Evolutionary conservation across 2,888 invertebrate species (phyloP).

Genomic region (Cheilosia grossa): DNA sequence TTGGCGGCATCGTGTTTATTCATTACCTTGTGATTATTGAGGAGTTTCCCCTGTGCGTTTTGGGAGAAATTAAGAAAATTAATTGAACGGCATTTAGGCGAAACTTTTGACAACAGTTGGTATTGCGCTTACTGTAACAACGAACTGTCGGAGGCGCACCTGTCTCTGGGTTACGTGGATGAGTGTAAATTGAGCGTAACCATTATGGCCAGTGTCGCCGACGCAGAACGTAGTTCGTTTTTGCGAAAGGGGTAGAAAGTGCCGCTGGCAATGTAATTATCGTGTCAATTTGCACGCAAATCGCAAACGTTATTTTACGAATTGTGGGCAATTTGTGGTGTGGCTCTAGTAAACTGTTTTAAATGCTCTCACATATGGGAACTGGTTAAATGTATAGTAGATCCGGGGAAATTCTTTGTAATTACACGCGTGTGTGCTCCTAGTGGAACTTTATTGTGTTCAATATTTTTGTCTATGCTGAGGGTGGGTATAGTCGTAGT

Average conservation of each 20-base stretch:
- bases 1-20: constrained; percentile 63
- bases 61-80: constrained; percentile 53
- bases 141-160: constrained; percentile 48
- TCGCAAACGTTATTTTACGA: constrained; percentile 59
- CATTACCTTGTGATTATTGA: constrained; percentile 56
- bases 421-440: neutral
- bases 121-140: neutral
- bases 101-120: constrained; percentile 67
- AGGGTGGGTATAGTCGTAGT: too few relatives aligned
- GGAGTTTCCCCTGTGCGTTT: constrained; percentile 7
- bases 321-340: constrained; percentile 70
- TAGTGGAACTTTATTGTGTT: neutral
- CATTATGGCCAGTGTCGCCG: constrained; percentile 37
- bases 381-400: constrained; percentile 2
- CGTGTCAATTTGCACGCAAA: constrained; percentile 74
- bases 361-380: constrained; percentile 61
- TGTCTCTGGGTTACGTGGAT: constrained; percentile 53
- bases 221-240: constrained; percentile 12
- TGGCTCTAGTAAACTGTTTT: constrained; percentile 65
- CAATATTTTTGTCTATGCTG: too few relatives aligned
- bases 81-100: constrained; percentile 54
- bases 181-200: constrained; percentile 69
- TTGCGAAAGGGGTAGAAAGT: constrained; percentile 36
- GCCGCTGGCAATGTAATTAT: constrained; percentile 57
- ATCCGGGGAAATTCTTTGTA: neutral